Percentiles rank a stretch among this genome's conserved stretches.
phyloP scores from a whole-genome alignment of 1,140 invertebrate species.

The Manduca sexta region DNA sequence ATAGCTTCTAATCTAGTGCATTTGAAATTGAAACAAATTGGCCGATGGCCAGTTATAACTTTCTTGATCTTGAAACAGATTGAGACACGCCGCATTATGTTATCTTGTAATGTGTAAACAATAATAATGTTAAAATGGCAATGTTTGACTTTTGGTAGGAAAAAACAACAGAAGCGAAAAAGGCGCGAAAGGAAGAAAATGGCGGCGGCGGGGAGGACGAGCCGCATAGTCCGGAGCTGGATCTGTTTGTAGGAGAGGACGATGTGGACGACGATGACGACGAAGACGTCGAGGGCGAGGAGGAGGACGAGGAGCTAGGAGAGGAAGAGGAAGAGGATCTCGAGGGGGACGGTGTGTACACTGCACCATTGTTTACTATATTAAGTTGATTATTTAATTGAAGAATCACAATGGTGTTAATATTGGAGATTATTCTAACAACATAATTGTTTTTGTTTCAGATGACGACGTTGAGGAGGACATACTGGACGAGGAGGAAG shows the following conservation, averaged over 20 bases:
- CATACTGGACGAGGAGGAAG: slow-evolving; percentile 75
- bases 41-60: slow-evolving; percentile 38
- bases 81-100: slow-evolving; percentile 10
- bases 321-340: slow-evolving; percentile 81
- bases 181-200: slow-evolving; percentile 85
- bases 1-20: slow-evolving; percentile 14
- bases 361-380: no score
- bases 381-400: no score
- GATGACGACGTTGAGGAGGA: slow-evolving; percentile 76
- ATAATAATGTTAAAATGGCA: background rate
- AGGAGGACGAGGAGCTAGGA: slow-evolving; percentile 79
- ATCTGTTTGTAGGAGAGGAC: slow-evolving; percentile 72
- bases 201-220: slow-evolving; percentile 76
- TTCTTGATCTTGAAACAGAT: slow-evolving; percentile 26
- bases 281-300: slow-evolving; percentile 74
- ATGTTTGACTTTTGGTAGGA: slow-evolving; percentile 71
- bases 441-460: slow-evolving; percentile 69
- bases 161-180: slow-evolving; percentile 82
- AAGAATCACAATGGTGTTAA: no score
- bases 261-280: slow-evolving; percentile 73
- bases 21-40: slow-evolving; percentile 34
- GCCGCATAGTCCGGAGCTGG: slow-evolving; percentile 78
- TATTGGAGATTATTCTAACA: no score
- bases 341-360: slow-evolving; percentile 66
- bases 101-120: slow-evolving; percentile 9